Base-by-base conservation (phyloP, 2,888 invertebrate species). In the Marasmarcha lunaedactyla region DNA sequence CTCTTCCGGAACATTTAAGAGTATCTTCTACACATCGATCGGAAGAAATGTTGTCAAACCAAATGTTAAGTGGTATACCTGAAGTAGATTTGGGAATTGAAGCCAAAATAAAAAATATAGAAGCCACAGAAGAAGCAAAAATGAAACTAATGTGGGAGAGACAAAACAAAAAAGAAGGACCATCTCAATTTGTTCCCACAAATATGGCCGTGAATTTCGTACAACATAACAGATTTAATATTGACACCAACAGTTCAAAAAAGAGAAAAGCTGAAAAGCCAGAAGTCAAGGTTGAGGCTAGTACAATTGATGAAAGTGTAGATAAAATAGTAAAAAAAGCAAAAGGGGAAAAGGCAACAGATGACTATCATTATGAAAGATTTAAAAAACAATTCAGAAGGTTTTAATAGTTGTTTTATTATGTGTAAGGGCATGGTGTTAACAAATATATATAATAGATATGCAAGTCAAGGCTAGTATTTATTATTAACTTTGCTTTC, bases 21-120 rank as follows among this genome's bases (percentile, higher is more conserved):
- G 89, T 92, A 42, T 93, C 95, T 1, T 92, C 94, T 0, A 89
- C 92, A 0, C 93, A 94, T 40, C 63, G 92, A 61, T 97, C 95
- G 1, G 98, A 99, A 71, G 99, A 99, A 83, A 98, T 99, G 96
- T 88, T 99, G 55, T 98, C 98, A 2, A 98, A 98, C 86, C 98
- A 99, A 85, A 99, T 99, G 99, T 85, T 99, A 2, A 98, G 96
- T 62, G 99, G 99, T 27, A 99, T 99, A 50, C 99, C 99, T 0
- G 99, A 99, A 85, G 95, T 99, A 0, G 98, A 99, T 77, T 86
- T 99, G 39, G 99, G 99, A n/a, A 97, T 99, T 53, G 97, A 98
- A 59, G 97, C 97, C 0, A 98, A 99, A 84, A 99, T 99, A 46
- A 91, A 91, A 60, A 99, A 99, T 68, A 99, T 99, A 52, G 97